These are phyloP conservation scores for Lithodes maja DNA, from an alignment of 2,888 invertebrate genomes.

Conservation along the genomic window DNA sequence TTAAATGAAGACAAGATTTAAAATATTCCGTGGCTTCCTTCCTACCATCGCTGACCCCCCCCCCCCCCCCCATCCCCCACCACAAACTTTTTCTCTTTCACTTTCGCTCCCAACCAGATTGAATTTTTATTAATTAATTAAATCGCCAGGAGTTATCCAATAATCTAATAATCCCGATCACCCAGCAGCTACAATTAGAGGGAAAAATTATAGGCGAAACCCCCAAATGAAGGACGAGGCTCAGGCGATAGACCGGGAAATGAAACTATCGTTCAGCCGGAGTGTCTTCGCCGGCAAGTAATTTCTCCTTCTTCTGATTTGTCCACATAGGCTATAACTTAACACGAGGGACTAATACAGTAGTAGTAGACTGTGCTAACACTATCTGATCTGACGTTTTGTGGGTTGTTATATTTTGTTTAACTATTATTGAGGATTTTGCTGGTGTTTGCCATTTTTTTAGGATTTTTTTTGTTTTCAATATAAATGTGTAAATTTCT, in stretches of 20 bases:
- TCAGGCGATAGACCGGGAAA: background rate
- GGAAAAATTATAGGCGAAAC: slow-evolving; percentile 64
- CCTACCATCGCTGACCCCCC: background rate
- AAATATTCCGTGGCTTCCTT: slow-evolving; percentile 43
- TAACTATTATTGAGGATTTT: too few species aligned
- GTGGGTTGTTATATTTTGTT: too few species aligned
- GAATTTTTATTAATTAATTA: slow-evolving; percentile 66
- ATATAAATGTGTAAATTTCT: too few species aligned
- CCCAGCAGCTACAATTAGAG: slow-evolving; percentile 64
- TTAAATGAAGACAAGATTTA: slow-evolving; percentile 34
- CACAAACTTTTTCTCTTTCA: slow-evolving; percentile 59
- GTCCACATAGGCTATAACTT: too few species aligned
- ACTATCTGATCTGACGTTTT: too few species aligned
- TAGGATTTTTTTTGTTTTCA: too few species aligned
- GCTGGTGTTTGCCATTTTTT: too few species aligned
- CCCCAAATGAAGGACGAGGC: slow-evolving; percentile 54
- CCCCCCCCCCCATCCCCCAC: background rate
- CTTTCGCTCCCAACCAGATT: slow-evolving; percentile 60
- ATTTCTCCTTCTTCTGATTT: too few species aligned
- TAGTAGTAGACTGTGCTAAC: too few species aligned
- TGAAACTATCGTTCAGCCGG: slow-evolving; percentile 11
- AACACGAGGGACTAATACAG: too few species aligned
- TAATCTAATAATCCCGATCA: slow-evolving; percentile 64
- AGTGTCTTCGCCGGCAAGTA: background rate
- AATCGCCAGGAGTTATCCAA: slow-evolving; percentile 63